Base-by-base conservation (phyloP, 2,888 invertebrate genomes). In the Troides aeacus region DNA sequence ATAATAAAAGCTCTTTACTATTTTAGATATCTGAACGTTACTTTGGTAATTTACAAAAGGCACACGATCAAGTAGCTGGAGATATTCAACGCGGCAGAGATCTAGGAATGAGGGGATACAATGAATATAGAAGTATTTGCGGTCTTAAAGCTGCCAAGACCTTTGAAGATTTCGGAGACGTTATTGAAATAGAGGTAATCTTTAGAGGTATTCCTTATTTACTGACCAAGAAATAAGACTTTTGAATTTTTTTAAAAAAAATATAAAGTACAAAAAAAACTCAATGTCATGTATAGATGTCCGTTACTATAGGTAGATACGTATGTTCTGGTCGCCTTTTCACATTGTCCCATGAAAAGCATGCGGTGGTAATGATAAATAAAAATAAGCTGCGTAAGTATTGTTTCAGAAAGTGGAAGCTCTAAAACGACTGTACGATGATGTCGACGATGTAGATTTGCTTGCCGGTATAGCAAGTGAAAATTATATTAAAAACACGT, bases 21-120 rank as follows among this genome's bases (percentile, higher is more conserved):
- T 62, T 68, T n/a, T 59, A 89, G 87, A 81, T 88, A 75, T 83
- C 87, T 39, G 86, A 89, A 74, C 84, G 81, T 62, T 87, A 79
- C 73, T 88, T 80, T 68, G 82, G 84, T 39, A 76, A 80, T 69
- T 74, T 86, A 59, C 85, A 86, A 74, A 83, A 76, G 65, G 84
- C 85, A 36, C 81, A 84, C 64, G 89, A 90, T 63, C 75, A 83
- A 60, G 72, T 76, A 12, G 78, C 90, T 2, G 76, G 83, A 42
- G 87, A 84, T 70, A 86, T 89, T 74, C 89, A 90, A 72, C 81
- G 85, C 75, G 84, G 88, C 2, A 81, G 88, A 74, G 88, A 89
- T 68, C 74, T 89, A 73, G 88, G 88, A 3, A 70, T 89, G 12
- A 80, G 83, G 15, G 85, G 88, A 0, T 89, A 89, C 71, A 89